phyloP scores from a whole-genome alignment of 2,888 invertebrate species.

The Pristionchus entomophagus region DNA sequence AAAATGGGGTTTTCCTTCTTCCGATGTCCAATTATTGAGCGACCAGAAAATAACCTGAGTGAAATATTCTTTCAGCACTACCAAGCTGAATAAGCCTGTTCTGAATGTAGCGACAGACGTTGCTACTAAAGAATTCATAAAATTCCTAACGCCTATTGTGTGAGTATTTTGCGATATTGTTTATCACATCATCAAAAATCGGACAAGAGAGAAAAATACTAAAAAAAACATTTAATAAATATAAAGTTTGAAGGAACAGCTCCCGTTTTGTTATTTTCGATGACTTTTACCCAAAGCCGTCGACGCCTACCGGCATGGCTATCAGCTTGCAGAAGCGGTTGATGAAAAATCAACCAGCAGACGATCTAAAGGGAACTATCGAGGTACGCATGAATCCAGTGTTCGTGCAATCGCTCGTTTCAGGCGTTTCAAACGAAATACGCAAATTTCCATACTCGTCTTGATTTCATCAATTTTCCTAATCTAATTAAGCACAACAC shows the following conservation, averaged over 20 bases:
- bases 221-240: background rate
- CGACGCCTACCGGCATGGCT: background rate
- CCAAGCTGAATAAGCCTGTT: background rate
- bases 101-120: background rate
- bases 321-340: background rate
- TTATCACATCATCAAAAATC: background rate
- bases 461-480: background rate
- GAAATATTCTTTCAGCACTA: background rate
- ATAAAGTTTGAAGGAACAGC: background rate
- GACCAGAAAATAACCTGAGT: too few species aligned
- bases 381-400: too few species aligned
- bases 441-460: background rate
- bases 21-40: too few species aligned
- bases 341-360: background rate
- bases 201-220: background rate
- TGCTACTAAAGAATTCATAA: background rate
- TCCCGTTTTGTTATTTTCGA: background rate
- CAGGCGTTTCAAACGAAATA: background rate
- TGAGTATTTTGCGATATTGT: background rate
- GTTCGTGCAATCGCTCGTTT: too few species aligned
- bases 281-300: background rate
- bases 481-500: background rate
- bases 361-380: background rate
- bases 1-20: too few species aligned
- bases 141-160: background rate